These are phyloP conservation scores for Pterostichus niger DNA, from an alignment of 2,888 invertebrate genomes.

Conservation along the genomic window DNA sequence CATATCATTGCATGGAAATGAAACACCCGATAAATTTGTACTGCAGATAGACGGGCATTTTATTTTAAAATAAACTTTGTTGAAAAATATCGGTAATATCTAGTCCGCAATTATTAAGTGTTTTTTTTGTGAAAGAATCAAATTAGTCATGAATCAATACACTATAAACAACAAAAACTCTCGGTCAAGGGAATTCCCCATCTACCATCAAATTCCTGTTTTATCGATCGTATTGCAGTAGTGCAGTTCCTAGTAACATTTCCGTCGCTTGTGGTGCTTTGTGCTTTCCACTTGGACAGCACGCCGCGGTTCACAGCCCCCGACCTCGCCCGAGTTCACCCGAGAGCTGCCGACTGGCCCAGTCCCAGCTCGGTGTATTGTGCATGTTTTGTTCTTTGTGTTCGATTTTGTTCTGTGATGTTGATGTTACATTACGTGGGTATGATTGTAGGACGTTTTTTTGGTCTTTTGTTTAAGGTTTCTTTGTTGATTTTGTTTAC, in stretches of 20 bases:
- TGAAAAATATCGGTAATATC: no score
- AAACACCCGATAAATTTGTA: no score
- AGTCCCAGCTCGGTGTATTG: conserved; percentile 5
- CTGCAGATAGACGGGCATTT: no score
- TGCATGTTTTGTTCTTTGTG: conserved; percentile 28
- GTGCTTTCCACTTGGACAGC: conserved; percentile 44
- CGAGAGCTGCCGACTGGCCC: conserved; percentile 5
- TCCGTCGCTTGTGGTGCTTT: not conserved
- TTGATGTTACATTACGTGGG: conserved; percentile 35
- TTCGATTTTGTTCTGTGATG: not conserved
- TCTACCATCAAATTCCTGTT: not conserved
- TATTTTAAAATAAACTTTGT: no score
- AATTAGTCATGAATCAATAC: no score
- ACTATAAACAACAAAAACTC: no score
- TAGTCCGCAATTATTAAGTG: no score
- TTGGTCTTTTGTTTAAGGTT: conserved; percentile 25
- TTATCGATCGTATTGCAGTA: conserved; percentile 39
- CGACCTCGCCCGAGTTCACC: conserved; percentile 5
- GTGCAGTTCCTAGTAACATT: conserved; percentile 19
- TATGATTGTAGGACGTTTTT: conserved; percentile 30
- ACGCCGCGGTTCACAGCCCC: not conserved
- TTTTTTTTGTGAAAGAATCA: no score
- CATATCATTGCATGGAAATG: no score
- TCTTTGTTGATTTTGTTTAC: conserved; percentile 40
- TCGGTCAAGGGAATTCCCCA: not conserved